These are phyloP conservation scores for Pelobates fuscus DNA, from an alignment of 2,113 vertebrate genomes.

Conservation along the genomic window DNA sequence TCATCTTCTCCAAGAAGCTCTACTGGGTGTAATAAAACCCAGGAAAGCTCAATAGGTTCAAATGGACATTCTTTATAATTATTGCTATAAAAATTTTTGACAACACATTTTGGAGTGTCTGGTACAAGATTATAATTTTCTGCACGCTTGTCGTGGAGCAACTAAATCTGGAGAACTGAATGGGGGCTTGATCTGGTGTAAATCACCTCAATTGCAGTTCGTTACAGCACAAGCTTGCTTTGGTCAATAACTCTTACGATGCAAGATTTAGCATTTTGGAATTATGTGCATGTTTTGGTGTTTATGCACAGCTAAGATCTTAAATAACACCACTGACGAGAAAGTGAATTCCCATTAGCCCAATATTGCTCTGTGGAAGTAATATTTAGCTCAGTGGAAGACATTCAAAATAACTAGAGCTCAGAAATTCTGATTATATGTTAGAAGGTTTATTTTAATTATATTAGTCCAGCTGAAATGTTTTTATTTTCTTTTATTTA, in stretches of 20 bases:
- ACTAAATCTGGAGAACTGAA: slow-evolving; percentile 58
- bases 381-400: slow-evolving; percentile 15
- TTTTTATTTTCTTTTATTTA: slow-evolving; percentile 9
- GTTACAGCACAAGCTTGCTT: slow-evolving; percentile 54
- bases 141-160: slow-evolving; percentile 67
- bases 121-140: slow-evolving; percentile 76
- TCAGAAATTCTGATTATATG: slow-evolving; percentile 7
- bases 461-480: slow-evolving; percentile 12
- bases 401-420: slow-evolving; percentile 12
- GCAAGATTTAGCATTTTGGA: slow-evolving; percentile 9
- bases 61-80: slow-evolving; percentile 93
- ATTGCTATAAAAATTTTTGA: slow-evolving; percentile 86
- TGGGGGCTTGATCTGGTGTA: slow-evolving; percentile 61
- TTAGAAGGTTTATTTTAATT: slow-evolving; percentile 18
- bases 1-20: slow-evolving; percentile 82
- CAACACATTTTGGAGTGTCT: slow-evolving; percentile 75
- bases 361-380: slow-evolving; percentile 28
- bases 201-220: slow-evolving; percentile 62
- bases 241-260: slow-evolving; percentile 58
- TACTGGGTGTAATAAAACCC: slow-evolving; percentile 85
- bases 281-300: slow-evolving; percentile 32
- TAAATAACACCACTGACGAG: slow-evolving; percentile 38
- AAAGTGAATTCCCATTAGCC: slow-evolving; percentile 36
- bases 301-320: slow-evolving; percentile 36
- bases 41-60: slow-evolving; percentile 85